Percentiles rank a stretch among this genome's conserved stretches.
These are phyloP conservation scores for Sycon ciliatum DNA, from an alignment of 37 sponge, comb jelly and placozoan genomes.

Conservation along the genomic window DNA sequence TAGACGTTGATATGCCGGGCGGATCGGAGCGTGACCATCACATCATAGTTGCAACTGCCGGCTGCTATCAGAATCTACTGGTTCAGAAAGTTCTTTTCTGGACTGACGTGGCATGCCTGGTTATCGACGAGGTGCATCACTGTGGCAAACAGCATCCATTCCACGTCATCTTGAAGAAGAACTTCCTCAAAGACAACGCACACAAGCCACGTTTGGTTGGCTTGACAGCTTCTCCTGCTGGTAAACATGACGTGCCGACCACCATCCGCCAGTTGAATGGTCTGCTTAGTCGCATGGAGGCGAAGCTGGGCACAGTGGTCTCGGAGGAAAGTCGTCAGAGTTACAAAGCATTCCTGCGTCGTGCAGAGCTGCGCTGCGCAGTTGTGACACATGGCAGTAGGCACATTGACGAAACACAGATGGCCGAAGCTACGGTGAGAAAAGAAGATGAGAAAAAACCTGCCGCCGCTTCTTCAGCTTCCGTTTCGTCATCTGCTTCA, in stretches of 20 bases:
- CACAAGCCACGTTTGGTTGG: background rate
- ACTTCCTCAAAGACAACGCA: background rate
- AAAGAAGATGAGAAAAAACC: too few relatives aligned
- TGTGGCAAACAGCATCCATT: background rate
- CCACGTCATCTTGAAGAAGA: background rate
- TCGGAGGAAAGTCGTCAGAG: too few relatives aligned
- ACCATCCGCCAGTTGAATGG: background rate
- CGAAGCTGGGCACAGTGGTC: background rate
- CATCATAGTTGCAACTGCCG: background rate
- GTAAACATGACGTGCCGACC: background rate
- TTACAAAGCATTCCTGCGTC: too few relatives aligned
- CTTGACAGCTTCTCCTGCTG: constrained; percentile 13
- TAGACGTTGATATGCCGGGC: background rate
- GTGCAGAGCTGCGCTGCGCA: too few relatives aligned
- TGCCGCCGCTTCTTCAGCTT: too few relatives aligned
- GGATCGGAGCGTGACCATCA: background rate
- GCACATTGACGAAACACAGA: too few relatives aligned
- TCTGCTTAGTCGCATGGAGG: background rate
- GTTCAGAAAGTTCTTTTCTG: background rate
- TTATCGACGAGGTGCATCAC: constrained; percentile 1
- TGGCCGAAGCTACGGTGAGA: too few relatives aligned
- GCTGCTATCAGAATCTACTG: constrained; percentile 15
- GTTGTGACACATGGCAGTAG: too few relatives aligned
- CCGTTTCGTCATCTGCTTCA: too few relatives aligned
- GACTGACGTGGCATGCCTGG: background rate